Base-by-base conservation (phyloP, 2,113 vertebrate species). In the Asarcornis scutulata region DNA sequence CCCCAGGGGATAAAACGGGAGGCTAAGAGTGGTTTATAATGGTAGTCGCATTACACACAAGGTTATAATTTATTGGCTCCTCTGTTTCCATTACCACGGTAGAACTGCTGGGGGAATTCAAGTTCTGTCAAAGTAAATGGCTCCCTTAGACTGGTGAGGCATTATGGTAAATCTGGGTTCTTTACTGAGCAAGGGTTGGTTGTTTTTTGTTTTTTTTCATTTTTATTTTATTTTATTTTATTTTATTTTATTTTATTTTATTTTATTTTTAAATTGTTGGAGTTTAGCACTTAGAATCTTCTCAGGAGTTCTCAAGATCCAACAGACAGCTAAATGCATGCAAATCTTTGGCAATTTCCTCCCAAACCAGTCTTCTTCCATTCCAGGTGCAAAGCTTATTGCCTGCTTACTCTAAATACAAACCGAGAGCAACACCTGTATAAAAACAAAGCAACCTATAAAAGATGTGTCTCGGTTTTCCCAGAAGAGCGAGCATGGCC, bases 41-140 rank as follows among this genome's bases (percentile, higher is more conserved):
- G 95, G 95, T 92, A 94, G 96, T 74, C 3, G 0, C 90, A 85
- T 96, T 96, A 84, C 86, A 91, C 92, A 85, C 83, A 89, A 93
- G 88, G 88, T 95, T 96, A 67, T 96, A 96, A 94, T 97, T 95
- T 96, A 97, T 96, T 96, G 92, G 95, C 95, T 96, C 31, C 88
- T 96, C 88, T 93, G 88, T 93, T 96, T 97, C 93, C 95, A 97
- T 95, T 97, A 94, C 92, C 91, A 89, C 81, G 76, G 83, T 87
- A 1, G 3, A 94, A 95, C 67, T 8, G 40, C 92, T 76, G 3
- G 16, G 96, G 96, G 93, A 96, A 94, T 96, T 96, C 86, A 85
- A 80, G 69, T 86, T 95, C 92, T 96, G 91, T 96, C 93, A 94
- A 95, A 95, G 90, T 92, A 91, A 96, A 91, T 94, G 93, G 81